These are phyloP conservation scores for Zaprionus camerounensis DNA, from an alignment of 1,140 invertebrate genomes.

Conservation along the genomic window DNA sequence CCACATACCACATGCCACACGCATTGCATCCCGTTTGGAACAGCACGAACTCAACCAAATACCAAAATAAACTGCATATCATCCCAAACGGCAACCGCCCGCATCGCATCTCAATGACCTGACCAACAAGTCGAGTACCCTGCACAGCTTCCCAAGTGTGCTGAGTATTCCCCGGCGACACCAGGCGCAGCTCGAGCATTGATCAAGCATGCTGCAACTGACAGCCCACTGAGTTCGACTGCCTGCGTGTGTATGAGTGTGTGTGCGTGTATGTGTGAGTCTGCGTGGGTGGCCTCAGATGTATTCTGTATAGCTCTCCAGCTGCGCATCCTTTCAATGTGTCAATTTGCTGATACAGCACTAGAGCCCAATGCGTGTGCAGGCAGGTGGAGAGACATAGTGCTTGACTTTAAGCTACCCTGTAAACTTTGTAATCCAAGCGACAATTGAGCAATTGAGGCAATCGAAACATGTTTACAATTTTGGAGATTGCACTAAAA, in stretches of 20 bases:
- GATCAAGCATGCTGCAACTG: slow-evolving; percentile 18
- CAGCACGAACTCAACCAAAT: background rate
- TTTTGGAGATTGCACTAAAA: too few relatives aligned
- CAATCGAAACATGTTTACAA: too few relatives aligned
- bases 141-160: background rate
- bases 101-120: slow-evolving; percentile 14
- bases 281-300: slow-evolving; percentile 5
- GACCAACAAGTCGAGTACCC: slow-evolving; percentile 18
- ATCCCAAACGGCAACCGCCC: slow-evolving; percentile 14
- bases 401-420: slow-evolving; percentile 9
- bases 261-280: background rate
- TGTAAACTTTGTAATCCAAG: background rate
- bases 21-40: slow-evolving; percentile 18
- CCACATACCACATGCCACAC: slow-evolving; percentile 33
- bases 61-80: background rate
- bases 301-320: background rate
- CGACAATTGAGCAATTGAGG: too few relatives aligned
- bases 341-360: slow-evolving; percentile 15
- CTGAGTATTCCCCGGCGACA: slow-evolving; percentile 10
- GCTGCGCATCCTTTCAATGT: slow-evolving; percentile 24
- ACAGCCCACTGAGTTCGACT: background rate
- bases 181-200: slow-evolving; percentile 6
- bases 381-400: background rate
- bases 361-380: background rate
- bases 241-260: background rate